These are phyloP conservation scores for Zosterops hypoxanthus DNA, from an alignment of 2,113 vertebrate genomes.

Conservation along the genomic window DNA sequence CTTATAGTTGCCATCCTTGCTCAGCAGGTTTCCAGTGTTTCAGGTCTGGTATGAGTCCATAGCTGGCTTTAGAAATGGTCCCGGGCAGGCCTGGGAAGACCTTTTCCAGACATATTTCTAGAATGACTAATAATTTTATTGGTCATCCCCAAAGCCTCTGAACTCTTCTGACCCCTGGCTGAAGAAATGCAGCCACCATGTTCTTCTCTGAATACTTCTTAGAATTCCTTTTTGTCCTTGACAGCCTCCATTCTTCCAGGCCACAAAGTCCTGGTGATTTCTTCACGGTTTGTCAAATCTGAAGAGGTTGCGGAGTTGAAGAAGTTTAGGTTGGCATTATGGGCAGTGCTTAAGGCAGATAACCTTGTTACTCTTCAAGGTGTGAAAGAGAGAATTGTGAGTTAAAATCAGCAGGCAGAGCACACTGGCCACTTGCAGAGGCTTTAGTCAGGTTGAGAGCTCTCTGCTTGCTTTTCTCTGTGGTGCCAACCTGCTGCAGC, in stretches of 20 bases:
- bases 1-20: constrained; percentile 4
- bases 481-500: background rate
- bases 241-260: background rate
- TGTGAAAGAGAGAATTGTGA: background rate
- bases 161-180: background rate
- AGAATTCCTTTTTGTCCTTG: background rate
- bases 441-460: background rate
- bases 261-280: background rate
- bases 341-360: background rate
- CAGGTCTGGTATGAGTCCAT: background rate
- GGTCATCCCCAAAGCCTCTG: background rate
- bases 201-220: background rate
- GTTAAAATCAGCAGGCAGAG: background rate
- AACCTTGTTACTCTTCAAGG: background rate
- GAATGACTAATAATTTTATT: background rate
- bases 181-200: background rate
- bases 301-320: background rate
- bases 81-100: background rate
- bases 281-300: background rate
- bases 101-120: constrained; percentile 14
- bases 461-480: background rate
- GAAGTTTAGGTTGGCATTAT: background rate
- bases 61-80: background rate
- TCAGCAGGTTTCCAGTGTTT: constrained; percentile 36
- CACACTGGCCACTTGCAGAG: background rate